Base-by-base conservation (phyloP, 1,140 invertebrate species). In the Drosophila fuyamai region DNA sequence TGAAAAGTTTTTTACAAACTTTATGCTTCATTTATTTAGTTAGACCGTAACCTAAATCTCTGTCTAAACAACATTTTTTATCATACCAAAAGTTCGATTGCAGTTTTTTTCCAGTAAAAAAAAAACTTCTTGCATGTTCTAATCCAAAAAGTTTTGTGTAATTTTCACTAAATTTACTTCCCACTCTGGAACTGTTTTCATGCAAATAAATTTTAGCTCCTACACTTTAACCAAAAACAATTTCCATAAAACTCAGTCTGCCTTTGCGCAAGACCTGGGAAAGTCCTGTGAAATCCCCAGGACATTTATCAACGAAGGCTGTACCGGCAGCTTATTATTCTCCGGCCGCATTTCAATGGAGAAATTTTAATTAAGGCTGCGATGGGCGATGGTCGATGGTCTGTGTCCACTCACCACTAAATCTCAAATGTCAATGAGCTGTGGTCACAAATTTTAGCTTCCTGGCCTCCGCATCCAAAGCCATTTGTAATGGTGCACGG, bases 331-430 rank as follows among this genome's bases (percentile, higher is more conserved):
- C 68, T 72, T 72, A 72, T 72, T 72, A 72, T 71, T 71, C 66
- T 58, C 66, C n/a, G 29, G 51, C 46, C 58, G 47, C 53, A 63
- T 81, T 81, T 74, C 53, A 73, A 76, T 47, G 48, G 43, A 29
- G 16, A 79, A 82, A 86, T 88, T 86, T 88, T 86, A 86, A 86
- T 86, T 86, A 86, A 86, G 83, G 81, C 82, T 79, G 48, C 61
- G 76, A 54, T 70, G 60, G 29, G 40, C 35, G 32, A 44, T 55
- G 50, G 38, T 44, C 41, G 40, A 68, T 59, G 63, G 35, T 46
- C 53, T 29, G 27, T 32, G 27, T 32, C 47, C 36, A 76, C 46
- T 74, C 57, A 47, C 68, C 73, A 84, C 82, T 76, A 79, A 88
- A 79, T 77, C 63, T 78, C 76, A 60, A 79, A 73, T 79, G 84